phyloP scores from a whole-genome alignment of 2,797 vertebrate species.

The Spea hammondii region DNA sequence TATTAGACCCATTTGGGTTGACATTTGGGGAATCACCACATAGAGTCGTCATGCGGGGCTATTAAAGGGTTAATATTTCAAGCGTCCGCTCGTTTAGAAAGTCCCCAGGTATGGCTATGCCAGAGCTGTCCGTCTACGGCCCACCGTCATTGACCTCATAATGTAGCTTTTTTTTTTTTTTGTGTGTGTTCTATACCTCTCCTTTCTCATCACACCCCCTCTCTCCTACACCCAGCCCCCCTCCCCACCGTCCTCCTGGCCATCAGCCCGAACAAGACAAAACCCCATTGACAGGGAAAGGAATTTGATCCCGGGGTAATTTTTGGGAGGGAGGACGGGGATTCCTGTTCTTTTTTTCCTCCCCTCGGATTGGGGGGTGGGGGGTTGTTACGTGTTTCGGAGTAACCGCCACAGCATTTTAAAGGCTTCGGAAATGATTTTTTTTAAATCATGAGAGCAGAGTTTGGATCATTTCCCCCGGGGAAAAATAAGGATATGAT shows the following conservation, averaged over 20 bases:
- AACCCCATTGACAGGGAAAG: conserved; percentile 47
- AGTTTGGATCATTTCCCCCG: conserved; percentile 7
- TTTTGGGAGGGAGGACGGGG: conserved; percentile 29
- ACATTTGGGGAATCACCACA: too few relatives aligned
- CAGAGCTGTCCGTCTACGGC: too few relatives aligned
- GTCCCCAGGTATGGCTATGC: too few relatives aligned
- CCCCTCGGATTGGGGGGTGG: background rate
- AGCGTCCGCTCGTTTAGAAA: too few relatives aligned
- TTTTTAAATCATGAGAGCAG: background rate
- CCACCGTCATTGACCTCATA: too few relatives aligned
- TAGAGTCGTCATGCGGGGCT: too few relatives aligned
- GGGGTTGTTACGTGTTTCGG: background rate
- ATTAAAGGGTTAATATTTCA: too few relatives aligned
- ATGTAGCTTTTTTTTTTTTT: background rate
- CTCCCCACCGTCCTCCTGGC: conserved; percentile 26
- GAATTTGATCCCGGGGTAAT: conserved; percentile 50
- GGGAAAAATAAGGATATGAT: background rate
- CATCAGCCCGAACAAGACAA: conserved; percentile 43
- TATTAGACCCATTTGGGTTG: too few relatives aligned
- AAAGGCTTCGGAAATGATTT: background rate
- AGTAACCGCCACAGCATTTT: conserved; percentile 1
- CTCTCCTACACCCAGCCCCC: conserved; percentile 4
- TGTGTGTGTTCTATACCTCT: background rate
- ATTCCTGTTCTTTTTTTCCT: conserved; percentile 23
- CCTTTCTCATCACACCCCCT: conserved; percentile 1